Evolutionary conservation across 2,888 invertebrate genomes (phyloP).

Genomic region (Drosophila glabriapex): DNA sequence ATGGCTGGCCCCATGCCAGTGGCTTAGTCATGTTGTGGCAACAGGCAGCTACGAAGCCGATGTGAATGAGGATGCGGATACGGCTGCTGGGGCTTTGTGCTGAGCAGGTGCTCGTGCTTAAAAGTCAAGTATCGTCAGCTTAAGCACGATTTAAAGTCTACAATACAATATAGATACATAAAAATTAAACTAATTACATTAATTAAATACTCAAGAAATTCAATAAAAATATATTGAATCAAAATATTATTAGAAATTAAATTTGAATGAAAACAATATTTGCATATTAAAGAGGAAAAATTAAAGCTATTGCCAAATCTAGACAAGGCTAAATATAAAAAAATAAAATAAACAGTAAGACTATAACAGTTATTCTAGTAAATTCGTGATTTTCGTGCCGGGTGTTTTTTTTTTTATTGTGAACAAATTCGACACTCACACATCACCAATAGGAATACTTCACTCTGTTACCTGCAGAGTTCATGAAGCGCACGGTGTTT

Average conservation of each 20-base stretch:
- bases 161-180: background rate
- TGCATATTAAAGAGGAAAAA: background rate
- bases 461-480: constrained; percentile 17
- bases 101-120: background rate
- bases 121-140: background rate
- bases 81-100: background rate
- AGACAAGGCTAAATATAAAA: background rate
- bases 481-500: constrained; percentile 33
- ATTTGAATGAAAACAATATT: background rate
- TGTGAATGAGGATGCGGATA: background rate
- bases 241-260: background rate
- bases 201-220: too few species aligned
- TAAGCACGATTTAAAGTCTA: background rate
- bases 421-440: background rate
- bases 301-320: background rate
- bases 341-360: background rate
- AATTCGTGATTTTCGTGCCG: background rate
- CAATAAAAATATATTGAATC: background rate
- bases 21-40: constrained; percentile 40
- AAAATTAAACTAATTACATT: background rate
- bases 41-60: background rate
- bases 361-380: background rate
- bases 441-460: background rate
- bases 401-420: background rate
- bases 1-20: constrained; percentile 25